These are phyloP conservation scores for Patella vulgata DNA, from an alignment of 1,140 invertebrate genomes.

Conservation along the genomic window DNA sequence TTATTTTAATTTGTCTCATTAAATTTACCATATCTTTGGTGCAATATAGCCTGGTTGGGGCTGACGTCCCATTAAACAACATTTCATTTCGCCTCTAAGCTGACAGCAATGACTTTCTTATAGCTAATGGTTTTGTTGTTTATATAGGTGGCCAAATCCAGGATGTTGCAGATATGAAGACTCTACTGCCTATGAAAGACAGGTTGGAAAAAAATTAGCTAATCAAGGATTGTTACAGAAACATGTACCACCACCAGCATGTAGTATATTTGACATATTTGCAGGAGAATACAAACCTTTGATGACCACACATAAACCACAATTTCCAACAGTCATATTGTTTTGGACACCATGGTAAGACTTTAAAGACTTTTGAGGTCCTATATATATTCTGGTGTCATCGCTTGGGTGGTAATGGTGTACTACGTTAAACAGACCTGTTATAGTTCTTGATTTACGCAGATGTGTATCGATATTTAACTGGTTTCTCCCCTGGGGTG, in stretches of 20 bases:
- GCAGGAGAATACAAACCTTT: conserved; percentile 60
- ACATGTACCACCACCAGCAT: conserved; percentile 56
- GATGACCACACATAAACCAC: conserved; percentile 44
- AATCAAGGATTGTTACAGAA: conserved; percentile 62
- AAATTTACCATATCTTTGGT: too few relatives aligned
- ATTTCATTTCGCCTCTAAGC: too few relatives aligned
- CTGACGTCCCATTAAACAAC: too few relatives aligned
- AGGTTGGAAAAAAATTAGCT: conserved; percentile 57
- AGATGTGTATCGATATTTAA: too few relatives aligned
- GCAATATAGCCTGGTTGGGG: too few relatives aligned
- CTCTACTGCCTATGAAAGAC: conserved; percentile 53
- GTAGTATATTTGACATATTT: conserved; percentile 62
- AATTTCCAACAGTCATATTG: conserved; percentile 54
- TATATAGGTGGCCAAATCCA: conserved; percentile 61
- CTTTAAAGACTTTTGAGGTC: conserved; percentile 9
- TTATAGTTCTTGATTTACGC: too few relatives aligned
- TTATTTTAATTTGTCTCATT: too few relatives aligned
- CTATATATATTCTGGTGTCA: background rate
- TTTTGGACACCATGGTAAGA: conserved; percentile 65
- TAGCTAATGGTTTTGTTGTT: too few relatives aligned
- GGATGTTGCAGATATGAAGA: conserved; percentile 64
- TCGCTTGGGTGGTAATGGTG: background rate
- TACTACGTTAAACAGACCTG: background rate
- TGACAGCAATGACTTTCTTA: too few relatives aligned
- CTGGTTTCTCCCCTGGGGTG: too few relatives aligned